These are phyloP conservation scores for Atractosteus spatula DNA, from an alignment of 2,113 vertebrate species.

Conservation along the genomic window DNA sequence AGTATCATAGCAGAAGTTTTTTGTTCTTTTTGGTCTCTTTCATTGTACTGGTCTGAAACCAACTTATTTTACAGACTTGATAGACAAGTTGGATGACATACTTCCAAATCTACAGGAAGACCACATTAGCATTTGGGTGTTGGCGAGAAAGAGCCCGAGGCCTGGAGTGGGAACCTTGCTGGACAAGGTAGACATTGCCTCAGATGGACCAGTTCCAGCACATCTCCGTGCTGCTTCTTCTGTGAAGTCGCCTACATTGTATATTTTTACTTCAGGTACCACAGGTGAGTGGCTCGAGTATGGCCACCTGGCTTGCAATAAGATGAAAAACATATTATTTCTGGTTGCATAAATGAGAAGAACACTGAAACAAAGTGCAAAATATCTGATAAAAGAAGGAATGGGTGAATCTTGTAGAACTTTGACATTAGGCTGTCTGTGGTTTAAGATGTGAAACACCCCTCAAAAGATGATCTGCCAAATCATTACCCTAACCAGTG, in stretches of 20 bases:
- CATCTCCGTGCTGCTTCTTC: constrained; percentile 36
- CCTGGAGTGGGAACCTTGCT: constrained; percentile 58
- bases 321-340: too few species aligned
- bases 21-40: constrained; percentile 9
- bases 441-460: too few species aligned
- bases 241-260: constrained; percentile 73
- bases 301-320: too few species aligned
- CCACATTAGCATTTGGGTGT: constrained; percentile 70
- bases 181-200: constrained; percentile 67
- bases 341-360: too few species aligned
- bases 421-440: too few species aligned
- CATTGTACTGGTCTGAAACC: background rate
- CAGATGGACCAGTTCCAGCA: constrained; percentile 53
- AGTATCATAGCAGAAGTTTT: background rate
- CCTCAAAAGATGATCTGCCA: too few species aligned
- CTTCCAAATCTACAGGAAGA: constrained; percentile 60
- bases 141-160: constrained; percentile 53
- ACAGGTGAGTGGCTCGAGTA: constrained; percentile 72
- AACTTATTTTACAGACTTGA: constrained; percentile 64
- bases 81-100: constrained; percentile 66
- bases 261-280: constrained; percentile 91
- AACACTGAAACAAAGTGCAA: too few species aligned
- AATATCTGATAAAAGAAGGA: too few species aligned
- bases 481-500: too few species aligned
- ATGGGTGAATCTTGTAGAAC: too few species aligned